These are phyloP conservation scores for Pyrrhura leucotis DNA, from an alignment of 2,797 vertebrate genomes.

Conservation along the genomic window DNA sequence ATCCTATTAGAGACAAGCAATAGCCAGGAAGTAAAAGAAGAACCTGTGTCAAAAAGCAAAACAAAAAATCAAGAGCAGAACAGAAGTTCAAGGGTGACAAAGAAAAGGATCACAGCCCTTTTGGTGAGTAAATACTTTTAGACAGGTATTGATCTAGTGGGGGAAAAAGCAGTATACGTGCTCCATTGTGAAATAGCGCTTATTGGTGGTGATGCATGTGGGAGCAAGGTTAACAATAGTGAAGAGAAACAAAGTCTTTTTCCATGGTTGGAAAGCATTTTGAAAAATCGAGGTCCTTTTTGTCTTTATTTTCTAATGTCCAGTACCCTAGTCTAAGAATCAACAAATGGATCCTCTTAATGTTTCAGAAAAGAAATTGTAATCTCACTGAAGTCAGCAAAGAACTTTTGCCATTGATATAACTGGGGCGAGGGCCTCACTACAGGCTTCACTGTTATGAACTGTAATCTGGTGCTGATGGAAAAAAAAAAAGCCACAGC, in stretches of 20 bases:
- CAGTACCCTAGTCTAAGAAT: not conserved
- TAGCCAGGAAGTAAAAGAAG: slow-evolving; percentile 34
- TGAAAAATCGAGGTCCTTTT: not conserved
- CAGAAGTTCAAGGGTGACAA: slow-evolving; percentile 56
- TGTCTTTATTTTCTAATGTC: not conserved
- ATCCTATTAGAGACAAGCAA: not conserved
- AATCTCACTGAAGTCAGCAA: not conserved
- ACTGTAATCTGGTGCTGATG: not conserved
- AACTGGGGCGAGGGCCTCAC: not conserved
- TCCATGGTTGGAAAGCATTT: not conserved
- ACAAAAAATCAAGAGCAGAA: slow-evolving; percentile 5
- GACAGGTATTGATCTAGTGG: slow-evolving; percentile 61
- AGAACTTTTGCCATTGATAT: not conserved
- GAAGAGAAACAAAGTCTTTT: slow-evolving; percentile 20
- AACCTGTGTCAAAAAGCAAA: slow-evolving; percentile 23
- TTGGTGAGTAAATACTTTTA: slow-evolving; percentile 65
- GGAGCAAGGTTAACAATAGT: not conserved
- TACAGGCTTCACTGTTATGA: not conserved
- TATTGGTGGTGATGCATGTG: not conserved
- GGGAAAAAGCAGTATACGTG: not conserved
- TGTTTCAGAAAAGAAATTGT: not conserved
- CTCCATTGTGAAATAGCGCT: slow-evolving; percentile 44
- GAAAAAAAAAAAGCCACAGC: not conserved
- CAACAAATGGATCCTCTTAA: not conserved
- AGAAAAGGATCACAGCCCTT: slow-evolving; percentile 40